phyloP scores from a whole-genome alignment of 2,888 invertebrate species.

The Protodeltote pygarga region DNA sequence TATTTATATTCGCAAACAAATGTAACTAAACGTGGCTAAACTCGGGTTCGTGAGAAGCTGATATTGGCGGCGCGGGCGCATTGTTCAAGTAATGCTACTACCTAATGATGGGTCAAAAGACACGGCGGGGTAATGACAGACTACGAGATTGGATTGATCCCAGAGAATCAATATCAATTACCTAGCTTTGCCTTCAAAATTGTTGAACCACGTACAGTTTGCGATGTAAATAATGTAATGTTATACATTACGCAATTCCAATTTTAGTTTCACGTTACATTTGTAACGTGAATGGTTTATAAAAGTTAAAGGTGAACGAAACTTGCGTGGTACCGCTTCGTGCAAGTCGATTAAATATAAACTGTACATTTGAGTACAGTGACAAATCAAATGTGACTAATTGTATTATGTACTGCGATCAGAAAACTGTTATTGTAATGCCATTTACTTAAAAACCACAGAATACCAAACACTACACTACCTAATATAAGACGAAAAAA shows the following conservation, averaged over 20 bases:
- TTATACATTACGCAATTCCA: slow-evolving; percentile 63
- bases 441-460: too few relatives aligned
- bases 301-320: slow-evolving; percentile 54
- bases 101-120: slow-evolving; percentile 76
- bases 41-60: slow-evolving; percentile 60
- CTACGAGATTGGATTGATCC: slow-evolving; percentile 63
- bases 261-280: slow-evolving; percentile 51
- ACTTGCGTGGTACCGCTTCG: slow-evolving; percentile 31
- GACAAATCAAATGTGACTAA: slow-evolving; percentile 14
- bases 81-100: slow-evolving; percentile 56
- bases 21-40: slow-evolving; percentile 64
- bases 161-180: slow-evolving; percentile 69
- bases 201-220: slow-evolving; percentile 65
- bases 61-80: slow-evolving; percentile 49
- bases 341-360: slow-evolving; percentile 20
- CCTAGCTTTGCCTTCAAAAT: slow-evolving; percentile 57
- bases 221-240: slow-evolving; percentile 58
- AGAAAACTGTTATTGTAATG: neutral
- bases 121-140: slow-evolving; percentile 79
- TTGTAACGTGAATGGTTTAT: slow-evolving; percentile 44
- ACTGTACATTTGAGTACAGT: slow-evolving; percentile 24
- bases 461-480: neutral
- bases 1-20: slow-evolving; percentile 60
- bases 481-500: too few relatives aligned
- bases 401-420: slow-evolving; percentile 6